Evolutionary conservation across 2,113 vertebrate species (phyloP).

Genomic region (Rhabdornis inornatus): DNA sequence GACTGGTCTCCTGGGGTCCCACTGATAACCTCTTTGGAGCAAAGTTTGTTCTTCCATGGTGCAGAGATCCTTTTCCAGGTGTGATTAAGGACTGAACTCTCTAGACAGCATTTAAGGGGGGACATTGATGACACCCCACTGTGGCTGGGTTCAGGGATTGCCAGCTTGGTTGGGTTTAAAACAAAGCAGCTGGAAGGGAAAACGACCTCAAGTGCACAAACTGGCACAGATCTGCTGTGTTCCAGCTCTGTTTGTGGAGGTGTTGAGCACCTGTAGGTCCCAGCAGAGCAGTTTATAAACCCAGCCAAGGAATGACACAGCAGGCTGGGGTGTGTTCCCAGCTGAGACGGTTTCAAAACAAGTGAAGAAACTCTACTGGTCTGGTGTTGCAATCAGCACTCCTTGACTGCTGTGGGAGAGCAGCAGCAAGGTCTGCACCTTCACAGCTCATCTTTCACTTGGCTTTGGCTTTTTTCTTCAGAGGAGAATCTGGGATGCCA

Average conservation of each 20-base stretch:
- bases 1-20: slow-evolving; percentile 45
- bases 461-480: not conserved
- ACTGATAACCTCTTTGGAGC: slow-evolving; percentile 13
- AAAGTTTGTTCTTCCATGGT: not conserved
- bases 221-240: too few relatives aligned
- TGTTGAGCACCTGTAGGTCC: not conserved
- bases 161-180: not conserved
- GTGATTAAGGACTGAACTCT: not conserved
- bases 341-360: not conserved
- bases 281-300: not conserved
- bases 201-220: not conserved
- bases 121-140: not conserved
- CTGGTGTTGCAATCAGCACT: not conserved
- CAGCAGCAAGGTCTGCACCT: not conserved
- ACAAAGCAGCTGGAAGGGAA: not conserved
- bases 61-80: not conserved
- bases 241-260: not conserved
- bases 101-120: not conserved
- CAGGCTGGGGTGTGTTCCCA: not conserved
- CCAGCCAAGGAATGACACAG: not conserved
- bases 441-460: not conserved
- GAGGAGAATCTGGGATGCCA: not conserved
- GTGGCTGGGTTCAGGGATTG: not conserved
- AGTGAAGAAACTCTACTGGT: not conserved
- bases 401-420: not conserved